Evolutionary conservation across 2,797 vertebrate species (phyloP), one percentile per base, ranked within the genome.

Genomic region (Sebastes itinus): DNA sequence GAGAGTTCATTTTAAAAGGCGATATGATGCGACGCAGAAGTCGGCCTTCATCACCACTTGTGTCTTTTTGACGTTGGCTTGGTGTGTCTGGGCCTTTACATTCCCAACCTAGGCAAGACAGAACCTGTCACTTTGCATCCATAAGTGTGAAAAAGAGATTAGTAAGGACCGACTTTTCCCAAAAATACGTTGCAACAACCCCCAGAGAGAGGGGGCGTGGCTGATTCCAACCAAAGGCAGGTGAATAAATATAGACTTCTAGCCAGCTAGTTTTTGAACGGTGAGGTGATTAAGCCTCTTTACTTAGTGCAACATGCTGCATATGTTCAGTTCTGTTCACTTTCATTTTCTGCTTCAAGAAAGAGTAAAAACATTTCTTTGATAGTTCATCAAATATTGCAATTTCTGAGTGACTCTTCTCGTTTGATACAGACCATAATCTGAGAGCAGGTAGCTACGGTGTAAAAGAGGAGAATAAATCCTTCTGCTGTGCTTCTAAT

Each of bases 401-500:
- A 4, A 5, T 72, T 61, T 42, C 38, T 25, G 49, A 16, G 28
- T 4, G 14, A 33, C n/a, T 46, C 13, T 28, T 14, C 23, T 35
- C 9, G 2, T 23, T 30, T 66, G 1, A 42, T 1, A 1, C 18
- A 13, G 23, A 28, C 3, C 9, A 63, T 54, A 62, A 52, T 63
- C 30, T 16, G 32, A 63, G 55, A 52, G 4, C 22, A 65, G 55
- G 23, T 30, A 71, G 35, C 55, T 8, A 8, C 30, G 2, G 65
- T 16, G n/a, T 28, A 18, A 74, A 67, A 46, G 42, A 27, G 32
- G 13, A 55, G 68, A 55, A 61, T 81, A 77, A 81, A 84, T 87
- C 78, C 65, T 30, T 77, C 63, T 22, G 6, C 78, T 35, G 58
- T 30, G 82, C 75, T 32, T 79, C 42, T 86, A 83, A 90, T 90